Base-by-base conservation (phyloP, 2,113 vertebrate genomes). In the Cynoglossus semilaevis region DNA sequence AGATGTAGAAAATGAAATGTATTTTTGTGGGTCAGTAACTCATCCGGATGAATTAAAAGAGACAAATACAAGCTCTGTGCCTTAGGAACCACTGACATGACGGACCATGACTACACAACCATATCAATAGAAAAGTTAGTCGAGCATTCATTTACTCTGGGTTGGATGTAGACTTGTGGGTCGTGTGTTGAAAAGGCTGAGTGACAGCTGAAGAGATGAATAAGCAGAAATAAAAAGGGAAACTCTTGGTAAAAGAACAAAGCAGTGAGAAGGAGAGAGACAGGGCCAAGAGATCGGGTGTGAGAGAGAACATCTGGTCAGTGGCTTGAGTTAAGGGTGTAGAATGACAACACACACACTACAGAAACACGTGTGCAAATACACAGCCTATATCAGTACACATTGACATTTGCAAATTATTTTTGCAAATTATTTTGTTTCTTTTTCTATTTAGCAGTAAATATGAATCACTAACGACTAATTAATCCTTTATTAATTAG, bases 291-390 rank as follows among this genome's bases (percentile, higher is more conserved):
- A 47, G 58, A 77, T 57, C 38, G 37, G 67, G 53, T 8, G 15
- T 8, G 15, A 65, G 57, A 50, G 10, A 62, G 51, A 70, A 72
- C 74, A 81, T 80, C 70, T 83, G 72, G 58, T 77, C 65, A 77
- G 67, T 71, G 76, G 51, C 68, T 76, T 64, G 52, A 83, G 53
- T 71, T 66, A 47, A 29, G 57, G 68, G 58, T 71, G 62, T 71
- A 76, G 56, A 79, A 75, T 72, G 47, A 65, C 61, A 65, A 68
- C 58, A 69, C 69, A 67, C 61, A 53, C 22, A 16, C n/a, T 6
- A 57, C 29, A 58, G 40, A 61, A 37, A 63, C 15, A 19, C 36
- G 55, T 59, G 52, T 2, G 12, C 42, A 2, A 29, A 29, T 29
- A 6, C 22, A 29, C 22, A 6, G 22, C 22, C 22, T 29, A 29